Base-by-base conservation (phyloP, 2,113 vertebrate species). In the Propithecus coquereli region DNA sequence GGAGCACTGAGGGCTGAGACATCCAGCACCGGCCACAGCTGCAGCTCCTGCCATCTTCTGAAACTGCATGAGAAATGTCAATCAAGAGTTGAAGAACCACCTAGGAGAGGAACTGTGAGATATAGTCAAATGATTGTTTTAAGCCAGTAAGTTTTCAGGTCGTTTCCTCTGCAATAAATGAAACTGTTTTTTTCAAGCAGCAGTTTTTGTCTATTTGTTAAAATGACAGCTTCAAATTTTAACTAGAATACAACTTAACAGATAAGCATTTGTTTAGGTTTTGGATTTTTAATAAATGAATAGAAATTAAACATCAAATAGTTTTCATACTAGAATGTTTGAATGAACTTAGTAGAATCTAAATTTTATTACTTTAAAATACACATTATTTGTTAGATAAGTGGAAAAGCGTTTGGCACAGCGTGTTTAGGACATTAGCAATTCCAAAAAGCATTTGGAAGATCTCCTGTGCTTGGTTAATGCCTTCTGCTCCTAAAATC, bases 281-380 rank as follows among this genome's bases (percentile, higher is more conserved):
- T 66, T 37, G 61, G 20, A 45, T 79, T 30, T 23, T 92, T 87
- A 71, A 47, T 54, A 13, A 23, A 47, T 54, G 66, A 94, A 61
- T 93, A 5, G 37, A 88, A 94, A 90, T 17, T 61, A 12, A 77
- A 83, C 40, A 90, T 52, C 57, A 66, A 85, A 37, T 45, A 79
- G 66, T 63, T 94, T 66, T 83, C 57, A 83, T 79, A 63, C n/a
- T 68, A 90, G 70, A 93, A 77, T 89, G 87, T 94, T 83, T 91
- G 54, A 94, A 85, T 90, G 65, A 76, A 59, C 45, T 92, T 76
- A 81, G n/a, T 45, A 95, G 45, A 92, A 80, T 93, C 50, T 92
- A 85, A 85, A 95, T 95, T 18, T 54, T 54, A 92, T 96, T 87
- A 87, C 57, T 79, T 88, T 90, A 23, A 96, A 91, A 80, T 74